Base-by-base conservation (phyloP, 2,797 vertebrate genomes). In the Molossus molossus region DNA sequence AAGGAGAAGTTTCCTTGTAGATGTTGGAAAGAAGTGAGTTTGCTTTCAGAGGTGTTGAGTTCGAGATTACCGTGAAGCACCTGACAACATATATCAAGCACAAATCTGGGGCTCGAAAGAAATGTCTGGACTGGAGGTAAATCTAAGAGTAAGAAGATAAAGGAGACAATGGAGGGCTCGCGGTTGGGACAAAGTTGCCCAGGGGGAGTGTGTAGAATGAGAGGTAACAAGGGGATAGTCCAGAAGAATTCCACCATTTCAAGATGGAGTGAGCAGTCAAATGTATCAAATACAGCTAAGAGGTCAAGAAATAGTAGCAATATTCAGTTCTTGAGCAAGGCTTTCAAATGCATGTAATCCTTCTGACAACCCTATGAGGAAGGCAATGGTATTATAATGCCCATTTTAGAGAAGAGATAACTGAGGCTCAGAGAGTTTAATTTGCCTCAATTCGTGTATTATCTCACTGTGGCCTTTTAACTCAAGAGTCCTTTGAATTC, bases 81-180 rank as follows among this genome's bases (percentile, higher is more conserved):
- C 37, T 48, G 64, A 82, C 81, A 65, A 7, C 5, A 80, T 80
- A 14, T 23, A 89, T 33, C 50, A 50, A 76, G 27, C 72, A 58
- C 20, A 75, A 86, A 6, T 62, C 58, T 53, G 40, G 58, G 45
- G 23, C 20, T 77, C 64, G 57, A 58, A 92, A 79, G 64, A 87
- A 90, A 90, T 73, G 5, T 87, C 77, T 92, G 21, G 15, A 50
- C 11, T 90, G n/a, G 65, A 62, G 58, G 20, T 79, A 14, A 87
- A 62, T 64, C 48, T 65, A n/a, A 79, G 80, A 55, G 45, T 25
- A 88, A n/a, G 45, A 77, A 75, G 65, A 33, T 1, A 17, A 8
- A 33, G 53, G 37, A 82, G 20, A 45, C 58, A 70, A 50, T 6
- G 3, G 2, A 86, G 40, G 37, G 40, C 37, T 25, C 17, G 23